phyloP scores from a whole-genome alignment of 2,888 invertebrate species.

The Ochropleura leucogaster region DNA sequence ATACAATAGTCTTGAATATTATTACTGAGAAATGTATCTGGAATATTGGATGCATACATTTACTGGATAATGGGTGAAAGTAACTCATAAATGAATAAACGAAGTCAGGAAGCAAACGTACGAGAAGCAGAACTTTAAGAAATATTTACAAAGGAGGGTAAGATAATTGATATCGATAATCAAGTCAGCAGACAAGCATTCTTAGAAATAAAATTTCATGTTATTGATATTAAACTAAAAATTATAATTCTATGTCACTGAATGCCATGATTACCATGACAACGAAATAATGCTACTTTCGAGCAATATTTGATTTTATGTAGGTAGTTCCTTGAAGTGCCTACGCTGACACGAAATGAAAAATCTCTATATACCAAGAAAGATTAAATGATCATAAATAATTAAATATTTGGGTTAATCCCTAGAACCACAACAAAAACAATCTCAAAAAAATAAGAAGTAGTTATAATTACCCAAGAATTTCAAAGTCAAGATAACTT shows the following conservation, averaged over 20 bases:
- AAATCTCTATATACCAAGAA: neutral
- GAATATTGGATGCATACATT: neutral
- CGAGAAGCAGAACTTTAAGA: neutral
- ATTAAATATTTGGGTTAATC: neutral
- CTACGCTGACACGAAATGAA: neutral
- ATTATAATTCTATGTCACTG: neutral
- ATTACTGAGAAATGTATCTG: neutral
- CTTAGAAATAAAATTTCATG: neutral
- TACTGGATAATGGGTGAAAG: neutral
- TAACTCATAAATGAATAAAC: neutral
- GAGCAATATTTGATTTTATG: neutral
- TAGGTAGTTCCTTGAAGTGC: neutral
- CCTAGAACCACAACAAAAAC: neutral
- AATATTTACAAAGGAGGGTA: neutral
- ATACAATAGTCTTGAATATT: slow-evolving; percentile 22
- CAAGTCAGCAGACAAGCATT: neutral
- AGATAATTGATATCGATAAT: neutral
- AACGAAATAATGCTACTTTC: neutral
- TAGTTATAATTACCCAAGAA: slow-evolving; percentile 5
- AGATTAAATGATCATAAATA: neutral
- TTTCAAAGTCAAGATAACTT: slow-evolving; percentile 25
- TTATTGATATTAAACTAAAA: neutral
- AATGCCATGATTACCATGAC: no score
- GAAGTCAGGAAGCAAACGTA: neutral
- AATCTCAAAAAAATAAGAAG: neutral